Conservation (phyloP, 2,888 invertebrate species). For the Erebia palarica region DNA sequence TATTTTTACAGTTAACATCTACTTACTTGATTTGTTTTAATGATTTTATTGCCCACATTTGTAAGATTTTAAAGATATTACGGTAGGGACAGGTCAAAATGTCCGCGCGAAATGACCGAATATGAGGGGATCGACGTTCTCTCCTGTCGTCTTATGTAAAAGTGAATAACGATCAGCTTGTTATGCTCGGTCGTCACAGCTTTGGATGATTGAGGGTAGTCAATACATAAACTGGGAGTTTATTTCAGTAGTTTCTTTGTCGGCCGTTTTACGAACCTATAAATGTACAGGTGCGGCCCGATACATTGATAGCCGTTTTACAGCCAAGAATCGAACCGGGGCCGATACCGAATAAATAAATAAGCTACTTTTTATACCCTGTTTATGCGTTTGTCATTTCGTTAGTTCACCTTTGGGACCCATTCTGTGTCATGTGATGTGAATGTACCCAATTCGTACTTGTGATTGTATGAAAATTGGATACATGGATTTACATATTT, state of each 20-base stretch:
- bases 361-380: constrained; percentile 31
- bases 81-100: too few relatives aligned
- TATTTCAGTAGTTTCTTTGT: constrained; percentile 28
- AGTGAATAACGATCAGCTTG: neutral
- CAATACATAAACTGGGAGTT: constrained; percentile 21
- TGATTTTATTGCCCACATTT: too few relatives aligned
- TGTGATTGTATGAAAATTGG: neutral
- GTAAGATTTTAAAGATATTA: too few relatives aligned
- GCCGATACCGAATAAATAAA: constrained; percentile 47
- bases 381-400: constrained; percentile 17
- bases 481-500: neutral
- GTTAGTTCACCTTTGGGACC: constrained; percentile 18
- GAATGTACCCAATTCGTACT: neutral
- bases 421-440: neutral
- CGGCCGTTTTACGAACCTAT: constrained; percentile 32
- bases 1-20: too few relatives aligned
- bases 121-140: too few relatives aligned
- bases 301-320: constrained; percentile 52
- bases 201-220: constrained; percentile 15
- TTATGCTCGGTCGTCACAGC: constrained; percentile 4
- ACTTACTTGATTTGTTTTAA: too few relatives aligned
- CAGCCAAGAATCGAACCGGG: constrained; percentile 48
- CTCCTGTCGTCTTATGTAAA: too few relatives aligned
- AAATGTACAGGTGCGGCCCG: constrained; percentile 47
- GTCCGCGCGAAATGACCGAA: too few relatives aligned